These are phyloP conservation scores for Okapia johnstoni DNA, from an alignment of 2,113 vertebrate species.

Conservation along the genomic window DNA sequence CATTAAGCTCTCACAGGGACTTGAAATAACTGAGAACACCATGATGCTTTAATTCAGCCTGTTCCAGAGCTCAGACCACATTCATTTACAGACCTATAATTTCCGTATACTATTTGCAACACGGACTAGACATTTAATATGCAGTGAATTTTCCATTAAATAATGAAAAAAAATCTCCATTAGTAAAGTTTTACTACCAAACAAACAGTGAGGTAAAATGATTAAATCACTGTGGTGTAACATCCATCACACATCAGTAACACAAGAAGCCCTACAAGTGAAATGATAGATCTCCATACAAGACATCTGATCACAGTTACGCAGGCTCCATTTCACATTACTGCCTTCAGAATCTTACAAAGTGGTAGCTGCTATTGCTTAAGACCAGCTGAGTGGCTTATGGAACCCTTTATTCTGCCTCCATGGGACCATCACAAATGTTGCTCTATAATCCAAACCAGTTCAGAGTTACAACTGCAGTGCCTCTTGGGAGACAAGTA, in stretches of 20 bases:
- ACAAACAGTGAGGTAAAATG: not conserved
- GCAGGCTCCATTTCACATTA: not conserved
- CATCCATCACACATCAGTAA: not conserved
- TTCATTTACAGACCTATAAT: not conserved
- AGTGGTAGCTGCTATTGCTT: not conserved
- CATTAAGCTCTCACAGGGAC: not conserved
- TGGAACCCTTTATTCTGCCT: not conserved
- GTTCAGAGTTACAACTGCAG: not conserved
- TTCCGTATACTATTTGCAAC: not conserved
- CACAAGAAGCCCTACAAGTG: not conserved
- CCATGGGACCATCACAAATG: not conserved
- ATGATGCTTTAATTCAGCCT: not conserved
- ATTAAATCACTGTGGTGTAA: not conserved
- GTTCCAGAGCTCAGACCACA: not conserved
- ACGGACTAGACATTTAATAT: not conserved
- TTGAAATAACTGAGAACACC: not conserved
- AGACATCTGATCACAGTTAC: not conserved
- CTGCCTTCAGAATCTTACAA: not conserved
- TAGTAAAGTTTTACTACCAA: not conserved
- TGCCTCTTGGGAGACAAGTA: not conserved
- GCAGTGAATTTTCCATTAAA: not conserved
- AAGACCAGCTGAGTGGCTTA: not conserved
- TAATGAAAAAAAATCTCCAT: not conserved
- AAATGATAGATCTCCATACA: not conserved
- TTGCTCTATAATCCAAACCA: not conserved